Evolutionary conservation across 2,113 vertebrate species (phyloP).

Genomic region (Leptosomus discolor): DNA sequence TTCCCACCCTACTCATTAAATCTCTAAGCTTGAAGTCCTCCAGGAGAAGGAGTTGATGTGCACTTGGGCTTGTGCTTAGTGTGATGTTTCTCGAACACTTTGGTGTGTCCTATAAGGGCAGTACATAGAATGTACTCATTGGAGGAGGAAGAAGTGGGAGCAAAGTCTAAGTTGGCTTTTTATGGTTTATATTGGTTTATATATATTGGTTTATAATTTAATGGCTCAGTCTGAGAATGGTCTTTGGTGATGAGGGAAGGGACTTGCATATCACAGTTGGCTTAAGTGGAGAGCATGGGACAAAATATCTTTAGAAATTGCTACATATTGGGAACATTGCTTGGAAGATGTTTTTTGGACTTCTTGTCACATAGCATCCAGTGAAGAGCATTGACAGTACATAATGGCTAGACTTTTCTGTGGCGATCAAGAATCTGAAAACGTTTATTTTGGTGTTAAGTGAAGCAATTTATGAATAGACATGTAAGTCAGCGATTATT

Average conservation of each 20-base stretch:
- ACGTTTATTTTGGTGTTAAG: background rate
- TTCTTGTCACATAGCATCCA: background rate
- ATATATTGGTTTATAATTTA: too few relatives aligned
- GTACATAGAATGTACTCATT: background rate
- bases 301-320: background rate
- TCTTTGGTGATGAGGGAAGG: background rate
- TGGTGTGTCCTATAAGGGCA: background rate
- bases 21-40: background rate
- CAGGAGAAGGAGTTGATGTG: background rate
- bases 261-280: background rate
- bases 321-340: background rate
- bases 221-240: background rate
- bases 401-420: background rate
- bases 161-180: background rate
- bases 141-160: background rate
- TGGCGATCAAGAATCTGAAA: background rate
- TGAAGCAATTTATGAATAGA: background rate
- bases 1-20: slow-evolving; percentile 18
- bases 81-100: background rate
- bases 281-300: background rate
- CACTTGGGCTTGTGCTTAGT: background rate
- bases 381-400: background rate
- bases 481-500: background rate
- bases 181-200: too few relatives aligned
- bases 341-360: background rate